These are phyloP conservation scores for Centropus unirufus DNA, from an alignment of 2,113 vertebrate genomes.

Conservation along the genomic window DNA sequence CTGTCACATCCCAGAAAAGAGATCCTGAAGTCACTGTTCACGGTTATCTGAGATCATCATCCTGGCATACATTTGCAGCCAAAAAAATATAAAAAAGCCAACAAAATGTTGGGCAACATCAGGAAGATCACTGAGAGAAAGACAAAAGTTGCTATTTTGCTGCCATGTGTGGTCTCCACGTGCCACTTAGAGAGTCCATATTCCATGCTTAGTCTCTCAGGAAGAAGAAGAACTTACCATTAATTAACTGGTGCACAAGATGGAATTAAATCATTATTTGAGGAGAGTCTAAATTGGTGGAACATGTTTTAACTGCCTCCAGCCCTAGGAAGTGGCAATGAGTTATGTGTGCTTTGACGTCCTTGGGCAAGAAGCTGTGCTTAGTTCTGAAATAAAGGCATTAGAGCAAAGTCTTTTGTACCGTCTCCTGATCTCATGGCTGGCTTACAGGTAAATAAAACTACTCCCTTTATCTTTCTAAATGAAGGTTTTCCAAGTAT, in stretches of 20 bases:
- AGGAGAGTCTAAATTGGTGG: not conserved
- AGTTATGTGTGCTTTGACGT: not conserved
- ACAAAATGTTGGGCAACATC: not conserved
- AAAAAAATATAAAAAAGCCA: not conserved
- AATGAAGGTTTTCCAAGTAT: not conserved
- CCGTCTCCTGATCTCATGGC: not conserved
- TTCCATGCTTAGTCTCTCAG: not conserved
- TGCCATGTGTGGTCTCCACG: not conserved
- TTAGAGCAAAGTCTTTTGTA: not conserved
- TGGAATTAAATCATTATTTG: not conserved
- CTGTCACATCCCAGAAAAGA: not conserved
- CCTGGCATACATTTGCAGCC: not conserved
- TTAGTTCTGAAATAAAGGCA: not conserved
- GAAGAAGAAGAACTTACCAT: not conserved
- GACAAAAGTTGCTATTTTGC: not conserved
- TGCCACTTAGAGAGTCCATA: not conserved
- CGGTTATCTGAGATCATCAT: not conserved
- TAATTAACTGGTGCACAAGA: not conserved
- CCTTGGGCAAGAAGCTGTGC: not conserved
- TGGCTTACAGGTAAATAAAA: not conserved
- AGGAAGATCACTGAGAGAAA: not conserved
- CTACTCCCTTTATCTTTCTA: not conserved
- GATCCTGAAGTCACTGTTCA: not conserved
- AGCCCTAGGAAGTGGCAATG: not conserved
- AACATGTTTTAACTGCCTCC: not conserved